Base-by-base conservation (phyloP, 2,797 vertebrate species). In the Bradypus variegatus region DNA sequence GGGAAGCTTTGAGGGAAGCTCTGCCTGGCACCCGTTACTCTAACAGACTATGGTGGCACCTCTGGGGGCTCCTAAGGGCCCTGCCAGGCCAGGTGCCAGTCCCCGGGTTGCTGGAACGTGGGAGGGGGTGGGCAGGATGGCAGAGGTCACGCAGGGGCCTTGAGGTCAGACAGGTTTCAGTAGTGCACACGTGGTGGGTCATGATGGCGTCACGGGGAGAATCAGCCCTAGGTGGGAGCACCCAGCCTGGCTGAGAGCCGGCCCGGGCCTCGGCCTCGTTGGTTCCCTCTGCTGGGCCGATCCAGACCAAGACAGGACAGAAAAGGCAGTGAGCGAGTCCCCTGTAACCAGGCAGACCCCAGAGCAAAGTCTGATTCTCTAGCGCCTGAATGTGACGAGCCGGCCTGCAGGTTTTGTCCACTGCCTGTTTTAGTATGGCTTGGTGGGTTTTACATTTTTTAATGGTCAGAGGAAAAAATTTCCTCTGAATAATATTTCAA, bases 381-480 rank as follows among this genome's bases (percentile, higher is more conserved):
- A 9, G 85, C 60, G 11, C 48, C 0, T 53, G 41, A 69, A 18
- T 29, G 10, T 92, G 38, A 90, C 11, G 0, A 12, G 2, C 50
- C 29, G 5, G 1, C 75, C 60, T 5, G 2, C 45, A 76, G 55
- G 36, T 9, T 38, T 85, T 84, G n/a, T 41, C 38, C 6, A 18
- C 53, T 8, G 29, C 50, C 72, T 76, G 45, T 14, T 65, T 80
- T 58, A 36, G 8, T 69, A 13, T 60, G 33, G 65, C 80, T 83
- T 16, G 1, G 2, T 53, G 81, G 58, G 80, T 93, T 41, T 33
- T 33, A 73, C 27, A 76, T 36, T 67, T 72, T 70, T 67, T 6
- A 83, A 87, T 65, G 80, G 60, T 45, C 29, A 23, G 36, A 77
- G 58, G 21, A 70, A 45, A 76, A 60, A 95, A 93, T n/a, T n/a